Base-by-base conservation (phyloP, 2,113 vertebrate genomes). In the Rutilus rutilus region DNA sequence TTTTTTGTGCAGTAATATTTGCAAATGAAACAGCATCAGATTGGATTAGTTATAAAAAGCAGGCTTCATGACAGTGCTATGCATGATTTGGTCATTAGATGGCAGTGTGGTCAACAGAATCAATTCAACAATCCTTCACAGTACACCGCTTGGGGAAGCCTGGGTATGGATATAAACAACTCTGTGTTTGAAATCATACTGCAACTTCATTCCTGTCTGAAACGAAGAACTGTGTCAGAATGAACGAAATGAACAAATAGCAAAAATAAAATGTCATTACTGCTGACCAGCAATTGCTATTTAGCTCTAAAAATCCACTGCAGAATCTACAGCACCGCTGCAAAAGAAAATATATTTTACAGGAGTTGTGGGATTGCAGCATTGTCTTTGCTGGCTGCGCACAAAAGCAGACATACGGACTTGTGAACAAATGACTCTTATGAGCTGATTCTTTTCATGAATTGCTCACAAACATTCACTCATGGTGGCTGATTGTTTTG, bases 61-160 rank as follows among this genome's bases (percentile, higher is more conserved):
- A 52, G n/a, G 62, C 27, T 33, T 82, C 17, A 4, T 52, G 79
- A 33, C 42, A 5, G 3, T 45, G 78, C 23, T 71, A 15, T 88
- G 64, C 33, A 23, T 25, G 8, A 1, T 76, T 23, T 60, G 36
- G 67, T 82, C 93, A 93, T 90, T 88, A 92, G 94, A 90, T 92
- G 94, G 90, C 92, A 87, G 87, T 89, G 85, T 81, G 69, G 88
- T 80, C 91, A 92, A 86, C 54, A 36, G 74, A 86, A 92, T 90
- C 25, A 23, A 14, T 10, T 17, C 10, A 25, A 39, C 10, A 30
- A 75, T 59, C 21, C 25, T 57, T 39, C 47, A 62, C 59, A 4
- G 12, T 39, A 15, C 59, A 25, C 21, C 23, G 19, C 11, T 9
- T 30, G 47, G 0, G 14, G 5, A 4, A 67, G 15, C 23, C 5